Base-by-base conservation (phyloP, 2,113 vertebrate genomes). In the Hiodon tergisus region DNA sequence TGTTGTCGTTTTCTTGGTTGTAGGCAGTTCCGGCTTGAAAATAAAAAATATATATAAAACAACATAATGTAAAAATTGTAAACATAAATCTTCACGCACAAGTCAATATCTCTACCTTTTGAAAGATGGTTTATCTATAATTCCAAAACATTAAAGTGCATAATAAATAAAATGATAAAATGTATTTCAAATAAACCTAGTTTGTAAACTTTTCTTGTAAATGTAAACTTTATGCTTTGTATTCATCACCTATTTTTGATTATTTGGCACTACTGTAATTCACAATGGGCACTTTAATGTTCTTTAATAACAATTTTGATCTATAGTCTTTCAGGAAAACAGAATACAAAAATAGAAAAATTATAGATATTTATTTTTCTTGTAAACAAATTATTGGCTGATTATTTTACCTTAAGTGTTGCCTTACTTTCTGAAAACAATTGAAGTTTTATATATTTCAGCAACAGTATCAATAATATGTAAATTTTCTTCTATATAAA, bases 171-270 rank as follows among this genome's bases (percentile, higher is more conserved):
- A 69, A 69, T 52, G 61, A 50, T 5, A 50, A 79, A 75, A 67
- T 9, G 3, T 67, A 72, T 60, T 72, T 70, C 54, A 0, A 79
- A 73, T 81, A 74, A 78, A 81, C 58, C 75, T 61, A 46, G 46
- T 81, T 58, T 88, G 89, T 89, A 91, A 92, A 92, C 89, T 86
- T 86, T 81, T 77, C 86, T 83, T 48, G 75, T 59, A 67, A 0
- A 76, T 86, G 88, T 90, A 91, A 92, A 91, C 89, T 84, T 86
- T 48, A 52, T 60, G 11, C 9, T 47, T 7, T 79, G 59, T 79
- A 78, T 69, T 57, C 61, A 9, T 62, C 14, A 81, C 76, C 16
- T 77, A 82, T 53, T 68, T n/a, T 59, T 54, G 46, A 54, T 50
- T 77, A 71, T 68, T 77, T 66, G 72, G 51, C 72, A 58, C 4